A percentile compares a stretch with the other conserved stretches of the same genome.
phyloP scores from a whole-genome alignment of 2,888 invertebrate genomes.

The Mayetiola destructor region DNA sequence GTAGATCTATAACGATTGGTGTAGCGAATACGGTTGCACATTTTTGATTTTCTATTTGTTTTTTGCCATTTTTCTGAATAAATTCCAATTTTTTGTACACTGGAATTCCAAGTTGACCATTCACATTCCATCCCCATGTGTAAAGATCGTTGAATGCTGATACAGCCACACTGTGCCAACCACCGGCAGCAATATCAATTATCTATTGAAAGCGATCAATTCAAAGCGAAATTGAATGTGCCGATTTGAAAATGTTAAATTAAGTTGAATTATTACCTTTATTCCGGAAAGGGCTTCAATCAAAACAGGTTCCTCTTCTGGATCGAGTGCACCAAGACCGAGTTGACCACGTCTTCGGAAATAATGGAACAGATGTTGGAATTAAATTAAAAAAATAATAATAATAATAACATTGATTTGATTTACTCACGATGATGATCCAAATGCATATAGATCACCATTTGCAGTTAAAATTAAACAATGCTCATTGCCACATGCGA shows the following conservation, averaged over 20 bases:
- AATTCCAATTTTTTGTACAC: slow-evolving; percentile 26
- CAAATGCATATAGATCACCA: slow-evolving; percentile 69
- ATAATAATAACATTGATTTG: not conserved
- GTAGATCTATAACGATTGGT: slow-evolving; percentile 29
- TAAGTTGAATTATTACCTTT: slow-evolving; percentile 28
- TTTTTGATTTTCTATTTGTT: slow-evolving; percentile 21
- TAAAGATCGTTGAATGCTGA: slow-evolving; percentile 71
- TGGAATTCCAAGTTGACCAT: slow-evolving; percentile 65
- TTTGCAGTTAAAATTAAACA: slow-evolving; percentile 49
- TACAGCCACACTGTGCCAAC: slow-evolving; percentile 74
- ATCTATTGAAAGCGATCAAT: slow-evolving; percentile 32
- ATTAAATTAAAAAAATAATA: not conserved
- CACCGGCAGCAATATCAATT: slow-evolving; percentile 56
- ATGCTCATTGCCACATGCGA: slow-evolving; percentile 72
- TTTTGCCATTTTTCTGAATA: slow-evolving; percentile 11
- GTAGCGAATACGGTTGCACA: slow-evolving; percentile 28
- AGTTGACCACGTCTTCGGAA: slow-evolving; percentile 67
- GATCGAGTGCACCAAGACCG: slow-evolving; percentile 59
- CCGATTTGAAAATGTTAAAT: not conserved
- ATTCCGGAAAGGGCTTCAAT: slow-evolving; percentile 65
- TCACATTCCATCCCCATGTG: slow-evolving; percentile 83
- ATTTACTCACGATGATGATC: slow-evolving; percentile 59
- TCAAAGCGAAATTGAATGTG: not conserved
- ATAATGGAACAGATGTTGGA: not conserved
- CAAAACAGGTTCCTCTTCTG: slow-evolving; percentile 45